Base-by-base conservation (phyloP, 2,797 vertebrate species). In the Holocentrus rufus region DNA sequence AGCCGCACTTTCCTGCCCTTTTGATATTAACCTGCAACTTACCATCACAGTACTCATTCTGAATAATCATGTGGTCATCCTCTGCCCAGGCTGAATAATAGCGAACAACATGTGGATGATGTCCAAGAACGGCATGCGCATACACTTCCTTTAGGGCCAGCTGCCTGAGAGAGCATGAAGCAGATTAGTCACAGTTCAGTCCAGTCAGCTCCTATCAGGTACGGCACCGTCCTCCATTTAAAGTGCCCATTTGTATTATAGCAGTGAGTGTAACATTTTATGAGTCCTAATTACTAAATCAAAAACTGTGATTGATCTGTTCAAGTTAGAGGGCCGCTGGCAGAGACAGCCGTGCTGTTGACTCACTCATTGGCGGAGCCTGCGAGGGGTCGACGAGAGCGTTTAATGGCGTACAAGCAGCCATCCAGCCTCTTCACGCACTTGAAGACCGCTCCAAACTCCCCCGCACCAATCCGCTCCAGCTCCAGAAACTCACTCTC, bases 1-100 rank as follows among this genome's bases (percentile, higher is more conserved):
- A 31, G 30, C 30, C 30, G 7, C 7, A 20, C 1, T 1, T 7
- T 44, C 22, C 2, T 9, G 0, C 18, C 20, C 17, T 58, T 56
- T 49, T 15, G 20, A 65, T 5, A 0, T 1, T 0, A 18, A 47
- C 17, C 39, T 8, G 10, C 68, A 65, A 68, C 95, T 85, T 89
- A 98, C 98, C 96, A 9, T 98, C 95, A 81, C 98, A 99, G 82
- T 97, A 97, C n/a, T 99, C 98, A 10, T 98, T 99, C 86, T 99
- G 98, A 85, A 99, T 99, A 68, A 99, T 94, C 96, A 99, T 97
- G 81, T 96, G 95, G 63, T 95, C 88, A 0, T 99, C 96, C 78
- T 99, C 97, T 8, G 96, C 95, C 97, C 98, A 99, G 0, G 98
- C 96, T 0, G 98, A 99, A 83, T 98, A 99, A 92, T 99, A 99